phyloP scores from a whole-genome alignment of 1,140 invertebrate genomes.

The Heterodera carotae region DNA sequence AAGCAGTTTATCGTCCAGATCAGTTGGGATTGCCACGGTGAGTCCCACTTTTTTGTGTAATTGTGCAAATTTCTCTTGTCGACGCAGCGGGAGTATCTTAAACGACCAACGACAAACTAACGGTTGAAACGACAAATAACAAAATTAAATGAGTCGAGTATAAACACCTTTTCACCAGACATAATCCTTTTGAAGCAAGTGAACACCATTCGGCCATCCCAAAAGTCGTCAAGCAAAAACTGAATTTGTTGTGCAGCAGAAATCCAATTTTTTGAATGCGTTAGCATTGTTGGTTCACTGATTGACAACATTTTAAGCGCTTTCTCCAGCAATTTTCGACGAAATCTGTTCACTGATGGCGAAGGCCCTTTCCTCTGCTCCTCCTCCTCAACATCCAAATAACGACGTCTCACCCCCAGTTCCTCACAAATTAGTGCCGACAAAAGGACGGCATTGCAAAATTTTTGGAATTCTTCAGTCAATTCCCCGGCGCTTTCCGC shows the following conservation, averaged over 20 bases:
- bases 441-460: conserved; percentile 55
- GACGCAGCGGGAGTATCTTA: conserved; percentile 50
- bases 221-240: conserved; percentile 51
- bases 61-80: conserved; percentile 62
- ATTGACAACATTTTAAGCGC: conserved; percentile 10
- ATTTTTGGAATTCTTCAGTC: conserved; percentile 52
- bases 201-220: conserved; percentile 51
- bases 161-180: conserved; percentile 6
- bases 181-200: conserved; percentile 47
- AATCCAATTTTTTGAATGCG: conserved; percentile 22
- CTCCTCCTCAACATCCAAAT: conserved; percentile 38
- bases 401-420: conserved; percentile 44
- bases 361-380: conserved; percentile 42
- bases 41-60: conserved; percentile 53
- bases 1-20: conserved; percentile 53
- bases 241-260: conserved; percentile 54
- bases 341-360: conserved; percentile 26
- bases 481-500: conserved; percentile 21
- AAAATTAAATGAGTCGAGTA: background rate
- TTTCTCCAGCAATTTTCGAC: conserved; percentile 1
- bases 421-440: conserved; percentile 51
- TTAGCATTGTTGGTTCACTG: conserved; percentile 27
- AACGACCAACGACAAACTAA: background rate
- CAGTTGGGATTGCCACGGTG: conserved; percentile 50
- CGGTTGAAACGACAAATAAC: no score